Evolutionary conservation across 1,140 invertebrate species (phyloP), one percentile per base, ranked within the genome.

Genomic region (Ptiloglossa arizonensis): DNA sequence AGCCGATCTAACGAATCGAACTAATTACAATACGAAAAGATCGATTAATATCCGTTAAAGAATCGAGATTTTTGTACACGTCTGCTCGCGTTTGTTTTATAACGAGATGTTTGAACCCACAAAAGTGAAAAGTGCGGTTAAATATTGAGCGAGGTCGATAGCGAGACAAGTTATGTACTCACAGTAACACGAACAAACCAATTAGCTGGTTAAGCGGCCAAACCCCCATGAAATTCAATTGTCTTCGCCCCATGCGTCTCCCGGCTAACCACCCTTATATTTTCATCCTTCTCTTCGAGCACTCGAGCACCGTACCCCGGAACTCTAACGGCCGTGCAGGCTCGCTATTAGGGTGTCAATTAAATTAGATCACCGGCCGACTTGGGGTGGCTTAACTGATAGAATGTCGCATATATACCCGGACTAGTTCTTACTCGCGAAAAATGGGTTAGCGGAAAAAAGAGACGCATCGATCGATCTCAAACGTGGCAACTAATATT

Each of bases 151-250:
- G 4, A 15, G 24, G 35, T 32, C 29, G 41, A 52, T 48, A 48
- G 67, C 46, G 73, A 48, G 81, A 83, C 87, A 87, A 89, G 64
- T 83, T 85, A 89, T 87, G 87, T 86, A 81, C 80, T 76, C 70
- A 70, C 67, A 85, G 79, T 80, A 88, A 89, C 89, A 88, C 82
- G 87, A 89, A 89, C 85, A 90, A 92, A 90, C 88, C 89, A 91
- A 92, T 92, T 92, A 92, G 86, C 90, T 88, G 88, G 89, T 91
- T 92, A 91, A 92, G 87, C 88, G 87, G 81, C 83, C 87, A 91
- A 92, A 90, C 90, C 90, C 89, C 90, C 88, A 90, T 92, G 89
- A 92, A 92, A 92, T 92, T 92, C 90, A 92, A 92, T 92, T 92
- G 90, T 90, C 91, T 88, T 91, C 88, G 85, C 89, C 88, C 88